These are phyloP conservation scores for Wiebesia pumilae DNA, from an alignment of 1,140 invertebrate species.

Conservation along the genomic window DNA sequence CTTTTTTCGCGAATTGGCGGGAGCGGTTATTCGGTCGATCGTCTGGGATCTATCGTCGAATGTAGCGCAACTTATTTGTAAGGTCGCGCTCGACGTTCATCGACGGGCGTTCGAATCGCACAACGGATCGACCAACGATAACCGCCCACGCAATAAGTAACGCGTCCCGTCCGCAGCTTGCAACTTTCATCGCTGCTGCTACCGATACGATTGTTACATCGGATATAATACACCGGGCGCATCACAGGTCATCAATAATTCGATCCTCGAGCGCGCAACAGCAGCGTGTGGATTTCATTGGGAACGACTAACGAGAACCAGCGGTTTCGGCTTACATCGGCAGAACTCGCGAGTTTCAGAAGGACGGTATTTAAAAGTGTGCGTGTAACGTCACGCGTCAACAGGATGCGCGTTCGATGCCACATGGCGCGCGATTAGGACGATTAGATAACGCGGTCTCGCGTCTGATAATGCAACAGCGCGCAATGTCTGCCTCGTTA, in stretches of 20 bases:
- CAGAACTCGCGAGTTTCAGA: background rate
- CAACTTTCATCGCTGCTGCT: too few species aligned
- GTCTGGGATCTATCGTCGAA: background rate
- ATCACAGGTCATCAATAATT: constrained; percentile 26
- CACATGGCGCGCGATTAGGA: background rate
- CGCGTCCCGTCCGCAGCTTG: too few species aligned
- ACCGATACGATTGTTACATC: background rate
- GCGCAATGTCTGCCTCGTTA: too few species aligned
- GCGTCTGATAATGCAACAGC: background rate
- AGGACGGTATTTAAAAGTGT: constrained; percentile 36
- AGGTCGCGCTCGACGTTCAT: background rate
- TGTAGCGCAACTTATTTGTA: background rate
- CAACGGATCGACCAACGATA: too few species aligned
- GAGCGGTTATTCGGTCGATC: too few species aligned
- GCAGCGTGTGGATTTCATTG: constrained; percentile 2
- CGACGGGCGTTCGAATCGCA: background rate
- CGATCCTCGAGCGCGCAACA: background rate
- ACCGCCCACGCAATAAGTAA: too few species aligned
- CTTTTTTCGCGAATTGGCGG: too few species aligned
- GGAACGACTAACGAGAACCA: background rate
- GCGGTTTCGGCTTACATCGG: background rate
- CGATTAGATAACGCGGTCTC: background rate
- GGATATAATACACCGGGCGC: background rate
- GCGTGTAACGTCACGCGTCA: constrained; percentile 24
- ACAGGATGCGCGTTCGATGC: constrained; percentile 24